Percentiles rank a stretch among this genome's conserved stretches.
phyloP scores from a whole-genome alignment of 1,140 invertebrate genomes.

The Chionoecetes opilio region DNA sequence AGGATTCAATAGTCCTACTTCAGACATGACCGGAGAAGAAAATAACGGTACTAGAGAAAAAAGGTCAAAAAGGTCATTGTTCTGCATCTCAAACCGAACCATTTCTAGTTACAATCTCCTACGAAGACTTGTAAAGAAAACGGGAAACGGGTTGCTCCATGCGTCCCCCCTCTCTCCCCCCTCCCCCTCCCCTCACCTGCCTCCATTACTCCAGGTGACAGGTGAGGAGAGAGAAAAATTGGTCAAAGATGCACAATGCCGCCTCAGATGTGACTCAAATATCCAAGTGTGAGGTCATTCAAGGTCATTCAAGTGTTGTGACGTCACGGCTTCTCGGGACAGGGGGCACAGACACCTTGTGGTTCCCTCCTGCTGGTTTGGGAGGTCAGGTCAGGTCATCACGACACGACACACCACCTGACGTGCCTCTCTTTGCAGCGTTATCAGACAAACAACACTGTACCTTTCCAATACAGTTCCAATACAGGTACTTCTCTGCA shows the following conservation, averaged over 20 bases:
- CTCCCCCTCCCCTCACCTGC: slow-evolving; percentile 7
- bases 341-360: neutral
- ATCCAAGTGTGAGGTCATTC: no score
- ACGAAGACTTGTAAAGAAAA: neutral
- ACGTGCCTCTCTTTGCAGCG: no score
- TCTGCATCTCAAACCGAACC: neutral
- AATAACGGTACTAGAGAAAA: neutral
- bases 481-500: neutral
- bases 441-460: no score
- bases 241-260: neutral
- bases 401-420: no score
- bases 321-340: neutral
- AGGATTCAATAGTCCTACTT: no score
- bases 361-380: no score
- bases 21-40: neutral
- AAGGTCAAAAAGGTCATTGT: neutral
- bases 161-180: neutral
- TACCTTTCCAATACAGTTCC: no score
- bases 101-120: neutral
- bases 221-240: neutral
- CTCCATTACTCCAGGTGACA: neutral
- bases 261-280: no score
- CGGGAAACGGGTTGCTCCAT: neutral
- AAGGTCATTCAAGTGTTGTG: no score
- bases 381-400: no score